phyloP scores from a whole-genome alignment of 2,888 invertebrate species.

The Aradus depressus region DNA sequence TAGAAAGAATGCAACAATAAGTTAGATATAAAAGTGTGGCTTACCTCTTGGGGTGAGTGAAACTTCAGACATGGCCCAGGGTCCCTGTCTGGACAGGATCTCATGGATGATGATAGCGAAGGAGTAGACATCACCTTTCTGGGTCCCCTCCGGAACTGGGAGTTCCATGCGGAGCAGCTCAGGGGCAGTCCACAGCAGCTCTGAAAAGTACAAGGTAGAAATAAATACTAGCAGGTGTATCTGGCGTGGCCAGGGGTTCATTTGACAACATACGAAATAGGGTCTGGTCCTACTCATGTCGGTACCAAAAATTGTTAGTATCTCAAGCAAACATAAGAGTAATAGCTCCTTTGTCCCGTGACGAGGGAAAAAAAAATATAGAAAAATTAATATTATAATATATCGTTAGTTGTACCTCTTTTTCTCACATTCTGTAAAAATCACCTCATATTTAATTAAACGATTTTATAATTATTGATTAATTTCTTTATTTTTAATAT shows the following conservation, averaged over 20 bases:
- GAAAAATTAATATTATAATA: background rate
- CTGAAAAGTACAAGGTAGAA: slow-evolving; percentile 47
- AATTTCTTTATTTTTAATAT: no score
- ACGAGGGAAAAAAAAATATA: background rate
- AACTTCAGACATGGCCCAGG: slow-evolving; percentile 64
- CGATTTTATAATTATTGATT: no score
- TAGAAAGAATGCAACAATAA: background rate
- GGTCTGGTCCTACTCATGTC: no score
- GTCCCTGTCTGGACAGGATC: slow-evolving; percentile 77
- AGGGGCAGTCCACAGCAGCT: slow-evolving; percentile 83
- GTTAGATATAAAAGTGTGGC: slow-evolving; percentile 29
- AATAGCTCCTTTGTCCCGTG: no score
- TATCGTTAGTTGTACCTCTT: background rate
- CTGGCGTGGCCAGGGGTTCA: no score
- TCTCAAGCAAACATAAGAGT: no score
- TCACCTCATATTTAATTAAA: background rate
- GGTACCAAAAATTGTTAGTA: no score
- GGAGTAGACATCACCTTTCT: slow-evolving; percentile 90
- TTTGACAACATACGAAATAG: no score
- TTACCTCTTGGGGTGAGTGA: slow-evolving; percentile 61
- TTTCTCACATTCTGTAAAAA: background rate
- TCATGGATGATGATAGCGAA: slow-evolving; percentile 91
- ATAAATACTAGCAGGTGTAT: no score
- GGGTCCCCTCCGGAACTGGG: slow-evolving; percentile 60
- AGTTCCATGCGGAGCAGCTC: slow-evolving; percentile 61